Evolutionary conservation across 2,888 invertebrate species (phyloP).

Genomic region (Ennomos erosarius): DNA sequence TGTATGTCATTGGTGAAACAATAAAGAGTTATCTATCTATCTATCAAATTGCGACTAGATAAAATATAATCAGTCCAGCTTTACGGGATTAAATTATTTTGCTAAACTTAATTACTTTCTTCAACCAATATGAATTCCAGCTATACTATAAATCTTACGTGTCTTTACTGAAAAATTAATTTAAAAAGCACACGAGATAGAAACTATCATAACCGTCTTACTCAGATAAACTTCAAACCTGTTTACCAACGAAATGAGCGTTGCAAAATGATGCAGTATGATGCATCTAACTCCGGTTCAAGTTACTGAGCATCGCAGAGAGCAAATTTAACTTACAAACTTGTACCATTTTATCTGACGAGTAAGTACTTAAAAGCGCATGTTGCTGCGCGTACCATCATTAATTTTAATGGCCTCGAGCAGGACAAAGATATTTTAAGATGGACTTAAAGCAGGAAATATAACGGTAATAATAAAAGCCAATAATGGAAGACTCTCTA

Average conservation of each 20-base stretch:
- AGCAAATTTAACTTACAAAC: conserved; percentile 42
- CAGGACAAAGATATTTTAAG: conserved; percentile 30
- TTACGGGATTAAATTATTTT: too few species aligned
- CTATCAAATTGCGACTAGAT: too few species aligned
- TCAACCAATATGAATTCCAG: too few species aligned
- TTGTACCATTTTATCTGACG: conserved; percentile 43
- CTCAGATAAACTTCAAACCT: conserved; percentile 15
- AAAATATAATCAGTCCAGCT: too few species aligned
- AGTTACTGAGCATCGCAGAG: conserved; percentile 30
- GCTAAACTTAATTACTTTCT: too few species aligned
- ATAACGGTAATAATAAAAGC: conserved; percentile 26
- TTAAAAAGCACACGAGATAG: too few species aligned
- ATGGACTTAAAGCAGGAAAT: conserved; percentile 25
- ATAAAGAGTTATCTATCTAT: too few species aligned
- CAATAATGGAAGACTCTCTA: conserved; percentile 28
- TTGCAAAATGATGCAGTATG: conserved; percentile 45
- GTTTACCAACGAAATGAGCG: conserved; percentile 16
- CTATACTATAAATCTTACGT: too few species aligned
- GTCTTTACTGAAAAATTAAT: too few species aligned
- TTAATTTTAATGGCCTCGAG: conserved; percentile 50
- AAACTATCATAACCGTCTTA: too few species aligned
- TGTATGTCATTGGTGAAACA: too few species aligned
- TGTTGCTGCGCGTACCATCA: conserved; percentile 40
- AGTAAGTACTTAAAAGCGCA: conserved; percentile 48
- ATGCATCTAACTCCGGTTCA: conserved; percentile 41